Base-by-base conservation (phyloP, 2,888 invertebrate genomes). In the Hecatera dysodea region DNA sequence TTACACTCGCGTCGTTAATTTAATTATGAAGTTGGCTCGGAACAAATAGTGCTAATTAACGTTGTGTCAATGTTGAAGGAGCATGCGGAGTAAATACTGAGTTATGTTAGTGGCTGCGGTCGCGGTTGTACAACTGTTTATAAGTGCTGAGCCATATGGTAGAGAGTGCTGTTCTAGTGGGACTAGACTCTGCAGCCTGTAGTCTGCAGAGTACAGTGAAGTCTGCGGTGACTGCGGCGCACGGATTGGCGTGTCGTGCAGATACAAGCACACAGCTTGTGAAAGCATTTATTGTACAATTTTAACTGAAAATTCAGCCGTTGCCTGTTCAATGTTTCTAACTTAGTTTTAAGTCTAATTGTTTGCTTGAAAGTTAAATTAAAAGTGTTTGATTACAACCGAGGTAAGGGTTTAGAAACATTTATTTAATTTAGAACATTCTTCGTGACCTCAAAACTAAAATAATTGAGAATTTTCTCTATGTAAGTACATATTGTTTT, bases 41-140 rank as follows among this genome's bases (percentile, higher is more conserved):
- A 81, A 77, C 80, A 77, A 81, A 81, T 69, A 67, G 62, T 42
- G 19, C 50, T 77, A 77, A 80, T 81, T 77, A 77, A 62, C 67
- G 39, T 57, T 62, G 36, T 52, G 44, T 65, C 65, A 62, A 73
- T 73, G 60, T 59, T 62, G 36, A 4, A 67, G 55, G 22, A 69
- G 27, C 55, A 60, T 61, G 50, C 59, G 19, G 22, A 42, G 48
- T 42, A 63, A 48, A 60, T 24, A 67, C 3, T 52, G 39, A 56
- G 19, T 27, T 33, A 19, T n/a, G 22, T 29, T 17, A 15, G 46
- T 33, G 0, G 24, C 12, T 33, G 50, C 11, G n/a, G 24, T 70
- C 33, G 12, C 48, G 17, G 24, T 11, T 2, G 22, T 29, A 3
- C 15, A 1, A 44, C 19, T 2, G 46, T 9, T 9, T 29, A 11